Evolutionary conservation across 2,888 invertebrate genomes (phyloP).

Genomic region (Cantharis flavilabris): DNA sequence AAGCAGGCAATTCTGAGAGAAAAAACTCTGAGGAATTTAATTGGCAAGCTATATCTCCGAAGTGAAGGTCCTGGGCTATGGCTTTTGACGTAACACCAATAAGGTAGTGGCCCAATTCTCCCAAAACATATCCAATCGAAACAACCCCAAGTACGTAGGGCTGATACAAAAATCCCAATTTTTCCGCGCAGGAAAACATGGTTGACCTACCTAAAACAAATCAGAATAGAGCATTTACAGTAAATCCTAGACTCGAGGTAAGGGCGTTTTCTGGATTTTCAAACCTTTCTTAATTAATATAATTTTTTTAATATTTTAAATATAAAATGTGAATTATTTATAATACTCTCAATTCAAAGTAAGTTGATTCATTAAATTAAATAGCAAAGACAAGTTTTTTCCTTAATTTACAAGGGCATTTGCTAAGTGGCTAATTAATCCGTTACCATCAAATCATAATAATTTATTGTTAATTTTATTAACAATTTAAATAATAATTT

Average conservation of each 20-base stretch:
- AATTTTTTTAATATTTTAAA: too few species aligned
- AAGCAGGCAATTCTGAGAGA: slow-evolving; percentile 58
- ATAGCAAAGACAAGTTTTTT: neutral
- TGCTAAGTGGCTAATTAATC: neutral
- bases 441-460: neutral
- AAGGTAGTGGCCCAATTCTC: slow-evolving; percentile 86
- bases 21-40: slow-evolving; percentile 67
- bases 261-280: too few species aligned
- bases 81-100: slow-evolving; percentile 89
- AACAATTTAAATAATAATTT: neutral
- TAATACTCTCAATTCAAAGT: neutral
- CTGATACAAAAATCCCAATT: slow-evolving; percentile 73
- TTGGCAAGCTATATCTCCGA: slow-evolving; percentile 85
- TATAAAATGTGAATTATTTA: too few species aligned
- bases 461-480: neutral
- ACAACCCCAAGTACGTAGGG: slow-evolving; percentile 79
- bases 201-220: neutral
- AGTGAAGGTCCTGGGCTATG: slow-evolving; percentile 82
- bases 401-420: neutral
- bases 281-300: too few species aligned
- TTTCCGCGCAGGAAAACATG: slow-evolving; percentile 49
- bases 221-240: neutral
- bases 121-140: slow-evolving; percentile 82
- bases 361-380: neutral
- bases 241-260: neutral